These are phyloP conservation scores for Caenorhabditis plicata DNA, from an alignment of 2,888 invertebrate species.

Conservation along the genomic window DNA sequence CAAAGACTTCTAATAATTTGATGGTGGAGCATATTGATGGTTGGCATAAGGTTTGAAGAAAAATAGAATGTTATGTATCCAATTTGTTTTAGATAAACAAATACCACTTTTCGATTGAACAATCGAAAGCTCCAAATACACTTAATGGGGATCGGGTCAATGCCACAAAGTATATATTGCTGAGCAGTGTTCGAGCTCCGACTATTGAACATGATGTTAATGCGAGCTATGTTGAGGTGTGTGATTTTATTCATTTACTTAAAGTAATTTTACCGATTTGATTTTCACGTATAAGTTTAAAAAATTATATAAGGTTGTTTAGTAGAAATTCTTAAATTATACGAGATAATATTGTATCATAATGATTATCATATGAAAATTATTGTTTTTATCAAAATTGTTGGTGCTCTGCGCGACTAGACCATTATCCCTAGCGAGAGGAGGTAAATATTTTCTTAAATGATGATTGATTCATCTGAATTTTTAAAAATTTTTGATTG, in stretches of 20 bases:
- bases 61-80: too few species aligned
- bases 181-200: conserved; percentile 77
- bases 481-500: too few species aligned
- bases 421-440: too few species aligned
- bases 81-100: neutral
- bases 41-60: conserved; percentile 55
- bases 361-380: too few species aligned
- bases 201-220: conserved; percentile 73
- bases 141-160: conserved; percentile 87
- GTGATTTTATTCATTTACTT: too few species aligned
- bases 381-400: too few species aligned
- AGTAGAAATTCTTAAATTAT: neutral
- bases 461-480: too few species aligned
- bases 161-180: conserved; percentile 72
- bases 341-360: too few species aligned
- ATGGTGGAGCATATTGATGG: conserved; percentile 51
- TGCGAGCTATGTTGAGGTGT: conserved; percentile 6
- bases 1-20: conserved; percentile 9
- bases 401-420: too few species aligned
- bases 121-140: conserved; percentile 73
- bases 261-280: too few species aligned
- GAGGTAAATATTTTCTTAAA: too few species aligned
- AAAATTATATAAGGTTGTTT: neutral
- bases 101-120: conserved; percentile 19
- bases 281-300: too few species aligned